Base-by-base conservation (phyloP, 1,140 invertebrate species). In the Cherax quadricarinatus region DNA sequence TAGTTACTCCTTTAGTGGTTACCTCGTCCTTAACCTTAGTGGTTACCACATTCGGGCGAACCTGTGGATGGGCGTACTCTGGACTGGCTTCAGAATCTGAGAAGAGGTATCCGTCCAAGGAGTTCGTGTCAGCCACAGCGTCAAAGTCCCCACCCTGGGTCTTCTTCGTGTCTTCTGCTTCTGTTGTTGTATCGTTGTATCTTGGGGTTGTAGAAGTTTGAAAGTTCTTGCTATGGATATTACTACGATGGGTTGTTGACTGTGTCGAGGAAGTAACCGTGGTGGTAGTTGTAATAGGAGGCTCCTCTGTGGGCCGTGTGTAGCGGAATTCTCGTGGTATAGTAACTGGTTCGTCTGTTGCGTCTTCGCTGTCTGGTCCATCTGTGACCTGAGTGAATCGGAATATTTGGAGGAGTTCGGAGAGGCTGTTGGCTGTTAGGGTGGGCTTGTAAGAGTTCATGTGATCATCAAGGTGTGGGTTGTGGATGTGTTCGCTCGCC, bases 381-480 rank as follows among this genome's bases (percentile, higher is more conserved):
- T 93, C 86, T 10, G 93, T 93, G 10, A 93, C 93, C 21, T 93
- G 86, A 51, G 92, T 92, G 93, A 91, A 92, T 14, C 84, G 89
- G 88, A 93, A 93, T n/a, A 93, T 93, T 87, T 93, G 93, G 4
- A 93, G 70, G 2, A 93, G 86, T 66, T 93, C 93, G 1, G 93
- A 93, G 41, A 93, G 85, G 48, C 91, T 93, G 78, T 93, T 93
- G 16, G 93, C 93, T 2, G 91, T 92, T 18, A 93, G 66, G 12
- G 88, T 89, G 21, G 92, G 87, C 24, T 88, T 93, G 78, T 91
- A 91, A 57, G 90, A 91, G 60, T 91, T 91, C 90, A 91, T 91
- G 84, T 91, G 84, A 41, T 91, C 90, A 53, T 91, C 84, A 1
- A 91, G 85, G 24, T 91, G 90, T 70, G 90, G 90, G 49, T 91